Evolutionary conservation across 2,888 invertebrate genomes (phyloP).

Genomic region (Drosophila setosimentum): DNA sequence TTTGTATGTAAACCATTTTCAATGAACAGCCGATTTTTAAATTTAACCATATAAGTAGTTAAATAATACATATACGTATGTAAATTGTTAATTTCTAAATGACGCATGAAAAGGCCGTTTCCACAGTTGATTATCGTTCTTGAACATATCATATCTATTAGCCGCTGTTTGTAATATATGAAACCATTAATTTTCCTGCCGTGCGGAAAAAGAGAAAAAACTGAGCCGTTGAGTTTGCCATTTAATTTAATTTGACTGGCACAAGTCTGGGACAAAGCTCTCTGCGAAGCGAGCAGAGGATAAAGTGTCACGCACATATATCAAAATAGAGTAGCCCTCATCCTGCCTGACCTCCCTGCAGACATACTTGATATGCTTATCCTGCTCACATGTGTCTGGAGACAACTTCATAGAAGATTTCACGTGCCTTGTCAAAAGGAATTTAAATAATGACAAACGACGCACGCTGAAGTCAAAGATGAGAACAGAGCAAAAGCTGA

Average conservation of each 20-base stretch:
- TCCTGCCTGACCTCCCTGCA: slow-evolving; percentile 44
- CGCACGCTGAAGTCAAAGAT: slow-evolving; percentile 67
- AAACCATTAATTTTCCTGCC: slow-evolving; percentile 43
- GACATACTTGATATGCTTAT: slow-evolving; percentile 63
- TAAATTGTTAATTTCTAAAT: not conserved
- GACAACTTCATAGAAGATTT: slow-evolving; percentile 75
- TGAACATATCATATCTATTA: slow-evolving; percentile 33
- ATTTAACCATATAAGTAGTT: not conserved
- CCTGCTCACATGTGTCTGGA: slow-evolving; percentile 62
- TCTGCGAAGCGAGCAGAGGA: slow-evolving; percentile 33
- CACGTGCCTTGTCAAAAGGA: slow-evolving; percentile 82
- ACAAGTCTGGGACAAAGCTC: slow-evolving; percentile 52
- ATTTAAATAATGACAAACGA: slow-evolving; percentile 84
- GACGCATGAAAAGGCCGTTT: not conserved
- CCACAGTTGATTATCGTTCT: not conserved
- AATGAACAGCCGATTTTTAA: not conserved
- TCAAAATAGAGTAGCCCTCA: slow-evolving; percentile 4
- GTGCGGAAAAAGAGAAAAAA: slow-evolving; percentile 12
- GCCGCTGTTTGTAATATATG: slow-evolving; percentile 34
- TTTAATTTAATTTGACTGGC: slow-evolving; percentile 82
- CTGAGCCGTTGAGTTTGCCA: slow-evolving; percentile 74
- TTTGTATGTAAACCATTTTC: not conserved
- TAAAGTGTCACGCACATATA: slow-evolving; percentile 38
- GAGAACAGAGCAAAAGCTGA: slow-evolving; percentile 24
- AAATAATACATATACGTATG: not conserved